Conservation (phyloP, 2,797 vertebrate species). For the Melanitta fusca region DNA sequence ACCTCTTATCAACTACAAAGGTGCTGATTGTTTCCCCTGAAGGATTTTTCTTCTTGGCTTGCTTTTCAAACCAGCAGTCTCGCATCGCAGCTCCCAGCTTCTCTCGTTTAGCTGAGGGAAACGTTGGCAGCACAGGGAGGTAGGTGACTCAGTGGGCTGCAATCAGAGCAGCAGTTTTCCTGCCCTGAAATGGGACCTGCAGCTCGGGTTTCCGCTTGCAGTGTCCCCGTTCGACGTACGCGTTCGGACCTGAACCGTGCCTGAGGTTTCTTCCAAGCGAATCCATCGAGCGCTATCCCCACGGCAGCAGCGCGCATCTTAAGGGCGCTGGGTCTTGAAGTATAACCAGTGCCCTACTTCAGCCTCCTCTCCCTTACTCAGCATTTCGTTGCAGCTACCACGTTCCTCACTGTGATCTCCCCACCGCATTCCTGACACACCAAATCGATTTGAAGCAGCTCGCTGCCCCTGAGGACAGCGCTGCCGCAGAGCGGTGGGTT, state of each 20-base stretch:
- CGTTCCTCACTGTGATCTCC: neutral
- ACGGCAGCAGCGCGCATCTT: neutral
- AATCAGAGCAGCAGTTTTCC: constrained; percentile 45
- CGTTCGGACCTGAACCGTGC: neutral
- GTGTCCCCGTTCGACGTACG: neutral
- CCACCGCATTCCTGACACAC: neutral
- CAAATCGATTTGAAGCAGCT: neutral
- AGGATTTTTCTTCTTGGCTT: neutral
- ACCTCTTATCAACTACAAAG: neutral
- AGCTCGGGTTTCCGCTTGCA: constrained; percentile 58
- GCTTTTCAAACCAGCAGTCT: neutral
- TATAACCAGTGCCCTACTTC: neutral
- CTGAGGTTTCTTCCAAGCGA: neutral
- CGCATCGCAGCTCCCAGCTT: neutral
- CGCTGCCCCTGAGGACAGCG: neutral
- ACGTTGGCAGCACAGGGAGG: constrained; percentile 24
- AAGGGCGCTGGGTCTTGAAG: neutral
- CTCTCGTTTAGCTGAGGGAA: constrained; percentile 6
- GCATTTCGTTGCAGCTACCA: neutral
- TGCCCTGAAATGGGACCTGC: constrained; percentile 54
- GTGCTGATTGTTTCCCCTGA: neutral
- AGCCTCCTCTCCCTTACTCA: neutral
- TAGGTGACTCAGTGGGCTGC: constrained; percentile 47
- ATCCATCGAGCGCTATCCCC: neutral
- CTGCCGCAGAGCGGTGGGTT: neutral